phyloP scores from a whole-genome alignment of 2,113 vertebrate species.

The Nesoenas mayeri region DNA sequence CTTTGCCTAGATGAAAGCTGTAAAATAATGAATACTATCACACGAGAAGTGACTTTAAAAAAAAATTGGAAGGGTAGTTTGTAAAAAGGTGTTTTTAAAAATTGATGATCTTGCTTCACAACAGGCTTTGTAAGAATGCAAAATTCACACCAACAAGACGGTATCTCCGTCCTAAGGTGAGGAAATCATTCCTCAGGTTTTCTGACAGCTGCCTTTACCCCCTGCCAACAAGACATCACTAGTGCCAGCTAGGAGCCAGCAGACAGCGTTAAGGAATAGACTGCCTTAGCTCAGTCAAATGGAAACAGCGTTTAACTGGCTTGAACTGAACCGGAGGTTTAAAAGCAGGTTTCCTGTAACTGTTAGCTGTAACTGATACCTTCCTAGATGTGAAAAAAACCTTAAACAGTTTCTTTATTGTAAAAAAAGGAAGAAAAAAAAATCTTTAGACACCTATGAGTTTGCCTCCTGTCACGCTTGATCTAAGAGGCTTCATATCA shows the following conservation, averaged over 20 bases:
- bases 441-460: background rate
- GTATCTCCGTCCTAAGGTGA: background rate
- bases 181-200: background rate
- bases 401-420: background rate
- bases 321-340: background rate
- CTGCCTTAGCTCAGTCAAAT: background rate
- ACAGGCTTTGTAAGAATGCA: background rate
- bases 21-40: background rate
- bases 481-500: background rate
- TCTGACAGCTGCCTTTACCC: background rate
- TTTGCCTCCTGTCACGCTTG: background rate
- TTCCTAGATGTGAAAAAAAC: background rate
- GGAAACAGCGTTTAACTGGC: background rate
- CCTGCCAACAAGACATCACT: background rate
- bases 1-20: background rate
- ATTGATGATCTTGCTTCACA: background rate
- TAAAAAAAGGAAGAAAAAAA: background rate
- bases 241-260: background rate
- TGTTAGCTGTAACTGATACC: background rate
- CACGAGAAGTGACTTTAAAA: background rate
- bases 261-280: background rate
- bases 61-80: background rate
- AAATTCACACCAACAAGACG: background rate
- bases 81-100: background rate
- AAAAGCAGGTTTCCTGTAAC: background rate